phyloP scores from a whole-genome alignment of 2,797 vertebrate genomes.

The Nannoperca obscura region DNA sequence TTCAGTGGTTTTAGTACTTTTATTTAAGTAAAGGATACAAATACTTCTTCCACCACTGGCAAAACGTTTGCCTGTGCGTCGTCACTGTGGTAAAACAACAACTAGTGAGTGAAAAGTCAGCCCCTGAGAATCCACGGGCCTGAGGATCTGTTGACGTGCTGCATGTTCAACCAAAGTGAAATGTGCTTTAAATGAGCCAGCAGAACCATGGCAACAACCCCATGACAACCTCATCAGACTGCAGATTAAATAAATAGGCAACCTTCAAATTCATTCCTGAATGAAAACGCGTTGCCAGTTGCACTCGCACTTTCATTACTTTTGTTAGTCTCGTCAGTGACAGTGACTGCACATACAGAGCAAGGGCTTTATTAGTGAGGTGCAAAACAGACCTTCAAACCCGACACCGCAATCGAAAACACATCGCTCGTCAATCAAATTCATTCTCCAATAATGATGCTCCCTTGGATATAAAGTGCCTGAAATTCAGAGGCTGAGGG shows the following conservation, averaged over 20 bases:
- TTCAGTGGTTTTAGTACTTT: neutral
- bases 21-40: neutral
- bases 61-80: neutral
- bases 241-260: constrained; percentile 54
- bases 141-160: constrained; percentile 1
- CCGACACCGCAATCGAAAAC: constrained; percentile 43
- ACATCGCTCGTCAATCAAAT: constrained; percentile 59
- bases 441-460: constrained; percentile 72
- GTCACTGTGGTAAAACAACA: neutral
- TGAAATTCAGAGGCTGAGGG: constrained; percentile 45
- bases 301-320: constrained; percentile 56
- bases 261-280: constrained; percentile 64
- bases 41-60: neutral
- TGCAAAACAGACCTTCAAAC: constrained; percentile 62
- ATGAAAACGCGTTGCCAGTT: constrained; percentile 47
- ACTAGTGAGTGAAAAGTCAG: neutral
- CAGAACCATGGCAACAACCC: constrained; percentile 71
- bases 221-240: constrained; percentile 59
- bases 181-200: constrained; percentile 53
- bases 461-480: constrained; percentile 63
- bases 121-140: neutral
- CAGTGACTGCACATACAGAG: constrained; percentile 54
- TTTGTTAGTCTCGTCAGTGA: constrained; percentile 61
- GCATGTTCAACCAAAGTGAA: constrained; percentile 50
- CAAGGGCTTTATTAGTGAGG: constrained; percentile 60